Evolutionary conservation across 1,140 invertebrate species (phyloP).

Genomic region (Sinella curviseta): DNA sequence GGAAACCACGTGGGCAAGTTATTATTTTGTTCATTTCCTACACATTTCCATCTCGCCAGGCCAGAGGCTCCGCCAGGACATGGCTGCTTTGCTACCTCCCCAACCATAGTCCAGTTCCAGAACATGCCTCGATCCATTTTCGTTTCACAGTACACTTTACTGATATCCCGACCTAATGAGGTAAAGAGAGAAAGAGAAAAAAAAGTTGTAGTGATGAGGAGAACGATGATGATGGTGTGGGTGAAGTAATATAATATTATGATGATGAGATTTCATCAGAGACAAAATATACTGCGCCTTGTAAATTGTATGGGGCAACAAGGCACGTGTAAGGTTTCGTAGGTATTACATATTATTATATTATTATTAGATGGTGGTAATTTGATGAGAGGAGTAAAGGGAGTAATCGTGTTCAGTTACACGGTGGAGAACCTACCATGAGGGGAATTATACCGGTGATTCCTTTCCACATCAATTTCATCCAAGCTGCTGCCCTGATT

Average conservation of each 20-base stretch:
- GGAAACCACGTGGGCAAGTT: constrained; percentile 68
- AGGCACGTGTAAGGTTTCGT: no score
- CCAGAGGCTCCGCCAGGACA: constrained; percentile 87
- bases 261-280: neutral
- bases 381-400: no score
- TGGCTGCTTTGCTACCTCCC: constrained; percentile 72
- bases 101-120: constrained; percentile 84
- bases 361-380: no score
- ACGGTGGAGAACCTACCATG: neutral
- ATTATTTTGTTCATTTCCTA: constrained; percentile 49
- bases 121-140: constrained; percentile 72
- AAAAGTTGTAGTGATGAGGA: no score
- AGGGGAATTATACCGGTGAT: neutral
- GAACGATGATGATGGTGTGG: no score
- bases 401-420: no score
- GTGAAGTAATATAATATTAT: neutral
- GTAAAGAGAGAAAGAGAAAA: neutral
- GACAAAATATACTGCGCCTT: no score
- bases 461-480: neutral
- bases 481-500: neutral
- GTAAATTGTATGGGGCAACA: no score
- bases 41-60: constrained; percentile 76
- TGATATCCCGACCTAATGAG: constrained; percentile 3
- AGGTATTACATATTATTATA: no score
- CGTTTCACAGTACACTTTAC: constrained; percentile 63